Evolutionary conservation across 2,113 vertebrate genomes (phyloP).

Genomic region (Notothenia coriiceps): DNA sequence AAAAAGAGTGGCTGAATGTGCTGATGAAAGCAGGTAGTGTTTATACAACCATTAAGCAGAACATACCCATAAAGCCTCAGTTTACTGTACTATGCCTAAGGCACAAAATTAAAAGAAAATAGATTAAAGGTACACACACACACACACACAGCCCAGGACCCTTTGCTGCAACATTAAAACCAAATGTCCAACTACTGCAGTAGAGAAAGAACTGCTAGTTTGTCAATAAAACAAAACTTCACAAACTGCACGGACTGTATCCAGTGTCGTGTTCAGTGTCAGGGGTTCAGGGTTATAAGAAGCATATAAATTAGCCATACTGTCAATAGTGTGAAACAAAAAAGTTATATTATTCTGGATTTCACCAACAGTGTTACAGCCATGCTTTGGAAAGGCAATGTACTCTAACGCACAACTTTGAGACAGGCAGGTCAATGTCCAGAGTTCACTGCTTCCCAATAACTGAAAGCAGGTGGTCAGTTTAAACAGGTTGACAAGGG

Average conservation of each 20-base stretch:
- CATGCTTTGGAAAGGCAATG: too few species aligned
- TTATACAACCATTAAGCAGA: constrained; percentile 33
- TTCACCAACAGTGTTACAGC: too few species aligned
- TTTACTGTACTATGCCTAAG: constrained; percentile 30
- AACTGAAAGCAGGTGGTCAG: too few species aligned
- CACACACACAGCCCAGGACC: background rate
- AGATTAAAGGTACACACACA: constrained; percentile 14
- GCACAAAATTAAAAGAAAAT: constrained; percentile 33
- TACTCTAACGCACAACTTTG: too few species aligned
- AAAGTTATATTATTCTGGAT: too few species aligned
- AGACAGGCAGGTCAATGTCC: too few species aligned
- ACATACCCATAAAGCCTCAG: constrained; percentile 20
- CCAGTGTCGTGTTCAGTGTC: background rate
- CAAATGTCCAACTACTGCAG: background rate
- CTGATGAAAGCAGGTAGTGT: constrained; percentile 56
- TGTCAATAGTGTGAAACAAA: too few species aligned
- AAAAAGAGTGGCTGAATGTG: constrained; percentile 60
- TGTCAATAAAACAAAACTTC: background rate
- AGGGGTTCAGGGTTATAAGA: too few species aligned
- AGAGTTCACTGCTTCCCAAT: too few species aligned
- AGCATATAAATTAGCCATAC: too few species aligned
- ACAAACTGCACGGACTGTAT: background rate
- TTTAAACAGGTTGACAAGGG: too few species aligned
- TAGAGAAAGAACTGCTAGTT: background rate
- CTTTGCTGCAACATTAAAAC: constrained; percentile 1